Conservation (phyloP, 2,888 invertebrate genomes). For the Melanostoma mellinum region DNA sequence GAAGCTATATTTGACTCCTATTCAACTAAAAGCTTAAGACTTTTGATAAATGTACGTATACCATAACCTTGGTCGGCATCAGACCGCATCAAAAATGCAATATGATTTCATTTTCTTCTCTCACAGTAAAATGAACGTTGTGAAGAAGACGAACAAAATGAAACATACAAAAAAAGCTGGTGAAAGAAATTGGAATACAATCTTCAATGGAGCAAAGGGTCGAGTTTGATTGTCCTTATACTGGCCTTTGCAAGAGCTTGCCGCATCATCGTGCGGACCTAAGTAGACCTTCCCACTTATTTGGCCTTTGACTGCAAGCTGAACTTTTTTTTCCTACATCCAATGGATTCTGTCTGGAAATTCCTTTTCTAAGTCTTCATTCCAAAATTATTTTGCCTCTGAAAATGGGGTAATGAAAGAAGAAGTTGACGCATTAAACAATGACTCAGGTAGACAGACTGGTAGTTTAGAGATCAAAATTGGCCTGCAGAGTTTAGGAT, state of each 20-base stretch:
- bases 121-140: conserved; percentile 36
- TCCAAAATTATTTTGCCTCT: conserved; percentile 27
- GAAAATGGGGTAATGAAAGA: conserved; percentile 3
- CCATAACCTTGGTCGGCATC: conserved; percentile 59
- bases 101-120: conserved; percentile 31
- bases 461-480: not conserved
- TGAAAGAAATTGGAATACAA: not conserved
- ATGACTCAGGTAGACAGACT: conserved; percentile 7
- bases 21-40: conserved; percentile 55
- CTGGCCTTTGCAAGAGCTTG: not conserved
- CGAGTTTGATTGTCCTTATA: conserved; percentile 11
- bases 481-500: not conserved
- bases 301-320: conserved; percentile 15
- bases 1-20: conserved; percentile 2
- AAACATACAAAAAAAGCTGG: not conserved
- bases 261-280: conserved; percentile 15
- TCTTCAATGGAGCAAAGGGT: conserved; percentile 25
- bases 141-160: not conserved
- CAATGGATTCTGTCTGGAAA: conserved; percentile 30
- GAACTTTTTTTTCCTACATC: not conserved
- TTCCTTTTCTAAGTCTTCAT: conserved; percentile 26
- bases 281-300: conserved; percentile 5
- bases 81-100: conserved; percentile 70
- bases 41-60: conserved; percentile 57
- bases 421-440: conserved; percentile 26